phyloP scores from a whole-genome alignment of 2,113 vertebrate species.

The Ameiurus melas region DNA sequence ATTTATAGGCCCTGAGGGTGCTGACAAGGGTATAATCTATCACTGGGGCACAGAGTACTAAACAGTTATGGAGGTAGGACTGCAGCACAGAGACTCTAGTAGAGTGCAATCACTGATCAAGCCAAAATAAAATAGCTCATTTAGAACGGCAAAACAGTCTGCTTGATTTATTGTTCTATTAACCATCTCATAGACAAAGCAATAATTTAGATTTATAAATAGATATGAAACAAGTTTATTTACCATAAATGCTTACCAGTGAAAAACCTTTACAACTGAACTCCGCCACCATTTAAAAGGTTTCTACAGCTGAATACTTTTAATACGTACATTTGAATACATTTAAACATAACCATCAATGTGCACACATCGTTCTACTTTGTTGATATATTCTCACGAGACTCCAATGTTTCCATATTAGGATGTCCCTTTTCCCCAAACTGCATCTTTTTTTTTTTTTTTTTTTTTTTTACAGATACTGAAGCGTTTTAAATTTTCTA shows the following conservation, averaged over 20 bases:
- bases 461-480: neutral
- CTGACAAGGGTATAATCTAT: slow-evolving; percentile 61
- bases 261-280: neutral
- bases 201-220: neutral
- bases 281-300: neutral
- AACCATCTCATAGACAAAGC: neutral
- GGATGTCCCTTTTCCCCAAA: neutral
- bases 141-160: neutral
- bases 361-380: no score
- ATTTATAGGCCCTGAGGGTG: slow-evolving; percentile 57
- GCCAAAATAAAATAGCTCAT: neutral
- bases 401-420: neutral
- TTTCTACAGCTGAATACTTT: neutral
- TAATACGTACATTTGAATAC: no score
- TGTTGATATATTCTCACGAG: neutral
- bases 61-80: slow-evolving; percentile 15
- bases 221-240: neutral
- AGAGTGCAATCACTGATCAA: neutral
- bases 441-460: no score
- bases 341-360: neutral
- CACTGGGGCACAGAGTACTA: slow-evolving; percentile 47
- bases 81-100: neutral
- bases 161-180: neutral
- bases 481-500: neutral
- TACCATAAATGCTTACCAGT: neutral